Base-by-base conservation (phyloP, 2,888 invertebrate species). In the Gryllus longicercus region DNA sequence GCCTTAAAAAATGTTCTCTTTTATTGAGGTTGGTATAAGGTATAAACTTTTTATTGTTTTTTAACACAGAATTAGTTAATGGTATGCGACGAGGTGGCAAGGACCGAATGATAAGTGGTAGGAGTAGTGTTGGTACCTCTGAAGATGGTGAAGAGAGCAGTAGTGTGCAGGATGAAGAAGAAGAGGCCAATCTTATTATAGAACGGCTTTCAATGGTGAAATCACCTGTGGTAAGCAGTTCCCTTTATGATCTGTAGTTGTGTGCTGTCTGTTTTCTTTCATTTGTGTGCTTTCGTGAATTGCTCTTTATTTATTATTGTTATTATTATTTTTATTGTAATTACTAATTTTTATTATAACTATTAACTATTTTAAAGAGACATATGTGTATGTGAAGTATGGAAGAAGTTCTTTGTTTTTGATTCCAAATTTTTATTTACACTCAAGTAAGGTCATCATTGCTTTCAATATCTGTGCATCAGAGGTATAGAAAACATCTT, bases 71-170 rank as follows among this genome's bases (percentile, higher is more conserved):
- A 84, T 85, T 92, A 84, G 86, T 89, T 38, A 91, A 90, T 85
- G 90, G 89, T 86, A 88, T 87, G 87, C 86, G 86, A 81, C 84
- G 86, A 77, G 84, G 85, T 82, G 84, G 85, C 82, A 84, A 85
- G 78, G 84, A 89, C 10, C 82, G 84, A 80, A 16, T 63, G 14
- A 63, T n/a, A 18, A 63, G 63, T 63, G 85, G 84, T 51, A 84
- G 84, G 78, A 84, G 84, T 75, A 83, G 82, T 78, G 90, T 90
- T 79, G 93, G 93, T n/a, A 93, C 93, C n/a, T 93, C 93, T 75
- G 94, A 94, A 82, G 94, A 94, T 87, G 94, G 93, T 81, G 94
- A 94, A 84, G 93, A 94, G 84, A 92, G 92, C 82, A 92, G 85
- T 51, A 91, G 93, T 84, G 90, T 92, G 82, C 92, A 92, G 82